Conservation (phyloP, 2,113 vertebrate genomes). For the Gymnorhina tibicen region DNA sequence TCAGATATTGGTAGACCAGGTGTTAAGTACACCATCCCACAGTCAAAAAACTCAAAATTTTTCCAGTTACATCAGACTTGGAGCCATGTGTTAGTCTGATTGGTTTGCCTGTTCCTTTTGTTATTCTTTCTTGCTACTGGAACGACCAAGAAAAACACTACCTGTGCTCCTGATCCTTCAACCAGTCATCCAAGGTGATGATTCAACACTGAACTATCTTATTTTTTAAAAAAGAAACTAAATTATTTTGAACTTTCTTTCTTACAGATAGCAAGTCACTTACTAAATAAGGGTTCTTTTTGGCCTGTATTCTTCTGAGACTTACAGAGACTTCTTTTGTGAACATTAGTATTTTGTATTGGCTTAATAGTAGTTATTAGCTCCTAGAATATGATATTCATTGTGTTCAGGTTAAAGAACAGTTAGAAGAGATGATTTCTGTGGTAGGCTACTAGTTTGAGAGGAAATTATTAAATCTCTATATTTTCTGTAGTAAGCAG, state of each 20-base stretch:
- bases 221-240: not conserved
- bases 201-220: not conserved
- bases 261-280: not conserved
- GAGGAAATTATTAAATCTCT: not conserved
- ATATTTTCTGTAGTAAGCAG: not conserved
- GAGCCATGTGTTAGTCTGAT: not conserved
- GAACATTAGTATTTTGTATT: not conserved
- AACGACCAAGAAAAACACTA: not conserved
- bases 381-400: not conserved
- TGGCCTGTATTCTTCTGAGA: not conserved
- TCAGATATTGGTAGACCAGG: not conserved
- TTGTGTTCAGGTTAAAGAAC: not conserved
- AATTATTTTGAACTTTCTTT: conserved; percentile 33
- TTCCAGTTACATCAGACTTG: not conserved
- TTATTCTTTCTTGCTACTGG: not conserved
- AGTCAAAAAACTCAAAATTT: not conserved
- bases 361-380: not conserved
- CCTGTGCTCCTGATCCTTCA: not conserved
- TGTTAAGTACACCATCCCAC: not conserved
- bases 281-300: not conserved
- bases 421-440: not conserved
- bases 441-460: not conserved
- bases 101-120: not conserved
- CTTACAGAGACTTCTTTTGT: not conserved
- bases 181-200: not conserved